phyloP scores from a whole-genome alignment of 2,113 vertebrate genomes.

The Psettodes erumei region DNA sequence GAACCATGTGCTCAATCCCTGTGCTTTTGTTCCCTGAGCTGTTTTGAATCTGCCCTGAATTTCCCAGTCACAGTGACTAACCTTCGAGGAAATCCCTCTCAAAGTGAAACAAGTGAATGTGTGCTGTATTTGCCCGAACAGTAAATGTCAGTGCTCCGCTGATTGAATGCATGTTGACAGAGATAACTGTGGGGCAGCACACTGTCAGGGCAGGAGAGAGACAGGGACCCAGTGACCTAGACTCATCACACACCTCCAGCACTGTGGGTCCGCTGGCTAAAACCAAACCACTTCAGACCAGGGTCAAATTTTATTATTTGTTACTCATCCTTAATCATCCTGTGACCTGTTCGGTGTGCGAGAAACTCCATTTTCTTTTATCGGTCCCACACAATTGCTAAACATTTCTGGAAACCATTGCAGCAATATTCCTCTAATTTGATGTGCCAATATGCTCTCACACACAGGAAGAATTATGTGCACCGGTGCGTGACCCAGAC shows the following conservation, averaged over 20 bases:
- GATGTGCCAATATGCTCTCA: not conserved
- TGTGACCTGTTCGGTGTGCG: conserved; percentile 7
- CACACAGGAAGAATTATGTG: conserved; percentile 1
- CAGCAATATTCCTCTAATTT: not conserved
- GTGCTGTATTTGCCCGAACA: conserved; percentile 17
- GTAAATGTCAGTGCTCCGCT: conserved; percentile 76
- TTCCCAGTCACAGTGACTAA: conserved; percentile 53
- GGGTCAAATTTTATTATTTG: not conserved
- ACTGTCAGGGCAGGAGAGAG: conserved; percentile 25
- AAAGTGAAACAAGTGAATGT: conserved; percentile 18
- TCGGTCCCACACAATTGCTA: not conserved
- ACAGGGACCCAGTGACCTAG: conserved; percentile 65
- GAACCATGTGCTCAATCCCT: too few species aligned
- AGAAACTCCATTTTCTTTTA: not conserved
- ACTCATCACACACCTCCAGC: conserved; percentile 57
- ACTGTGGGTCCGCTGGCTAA: conserved; percentile 26
- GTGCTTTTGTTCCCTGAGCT: conserved; percentile 36
- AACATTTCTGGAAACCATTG: conserved; percentile 14
- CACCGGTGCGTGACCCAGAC: conserved; percentile 9
- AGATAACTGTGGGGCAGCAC: conserved; percentile 62
- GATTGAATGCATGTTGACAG: conserved; percentile 73
- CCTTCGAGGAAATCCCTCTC: conserved; percentile 49
- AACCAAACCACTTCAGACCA: conserved; percentile 16
- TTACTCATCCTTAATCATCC: conserved; percentile 27
- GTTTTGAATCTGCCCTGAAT: conserved; percentile 51